Evolutionary conservation across 2,113 vertebrate genomes (phyloP).

Genomic region (Ranitomeya imitator): DNA sequence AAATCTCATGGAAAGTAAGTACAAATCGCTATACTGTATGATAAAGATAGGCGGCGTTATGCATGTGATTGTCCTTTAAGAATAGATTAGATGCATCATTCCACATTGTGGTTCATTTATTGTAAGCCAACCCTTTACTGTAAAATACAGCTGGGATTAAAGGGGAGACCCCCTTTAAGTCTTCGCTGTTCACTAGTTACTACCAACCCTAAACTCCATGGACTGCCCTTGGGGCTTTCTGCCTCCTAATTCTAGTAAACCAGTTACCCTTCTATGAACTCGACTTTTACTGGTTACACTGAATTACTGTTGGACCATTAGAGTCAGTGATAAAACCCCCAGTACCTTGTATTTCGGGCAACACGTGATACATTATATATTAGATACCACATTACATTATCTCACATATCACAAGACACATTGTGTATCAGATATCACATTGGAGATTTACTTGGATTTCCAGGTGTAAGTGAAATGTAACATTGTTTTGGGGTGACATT

Average conservation of each 20-base stretch:
- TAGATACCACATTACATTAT: no score
- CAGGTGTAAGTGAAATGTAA: not conserved
- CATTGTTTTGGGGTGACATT: not conserved
- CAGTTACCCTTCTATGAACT: no score
- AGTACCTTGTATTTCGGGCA: not conserved
- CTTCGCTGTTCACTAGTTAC: not conserved
- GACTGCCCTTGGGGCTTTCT: not conserved
- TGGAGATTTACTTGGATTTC: not conserved
- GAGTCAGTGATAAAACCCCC: not conserved
- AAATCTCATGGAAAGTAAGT: constrained; percentile 30
- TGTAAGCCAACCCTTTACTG: not conserved
- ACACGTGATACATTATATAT: no score
- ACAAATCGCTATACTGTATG: not conserved
- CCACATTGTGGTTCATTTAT: not conserved
- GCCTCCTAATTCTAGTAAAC: not conserved
- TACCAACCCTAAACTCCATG: not conserved
- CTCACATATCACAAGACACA: no score
- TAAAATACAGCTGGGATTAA: not conserved
- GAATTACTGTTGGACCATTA: not conserved
- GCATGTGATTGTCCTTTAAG: not conserved
- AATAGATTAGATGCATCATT: not conserved
- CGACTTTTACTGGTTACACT: not conserved
- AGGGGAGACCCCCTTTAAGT: not conserved
- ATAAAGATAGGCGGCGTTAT: not conserved
- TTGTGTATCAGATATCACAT: not conserved